Conservation (phyloP, 2,888 invertebrate genomes). For the Polydrusus pterygomalis region DNA sequence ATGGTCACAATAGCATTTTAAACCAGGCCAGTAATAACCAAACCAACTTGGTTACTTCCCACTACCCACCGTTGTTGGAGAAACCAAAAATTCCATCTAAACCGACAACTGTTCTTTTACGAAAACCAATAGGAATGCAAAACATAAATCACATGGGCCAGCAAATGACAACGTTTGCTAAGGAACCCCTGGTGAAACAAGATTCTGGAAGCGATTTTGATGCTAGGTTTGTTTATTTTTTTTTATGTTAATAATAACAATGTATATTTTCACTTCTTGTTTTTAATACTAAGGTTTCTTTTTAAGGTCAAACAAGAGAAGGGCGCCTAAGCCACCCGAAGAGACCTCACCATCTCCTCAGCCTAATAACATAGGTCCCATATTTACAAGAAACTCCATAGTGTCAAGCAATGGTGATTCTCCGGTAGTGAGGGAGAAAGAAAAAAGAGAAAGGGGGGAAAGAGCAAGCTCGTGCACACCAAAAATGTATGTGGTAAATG, state of each 20-base stretch:
- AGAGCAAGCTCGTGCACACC: conserved; percentile 79
- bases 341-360: conserved; percentile 65
- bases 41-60: neutral
- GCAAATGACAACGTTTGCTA: conserved; percentile 64
- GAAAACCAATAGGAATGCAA: conserved; percentile 60
- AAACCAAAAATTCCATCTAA: conserved; percentile 84
- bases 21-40: neutral
- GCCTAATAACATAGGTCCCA: conserved; percentile 38
- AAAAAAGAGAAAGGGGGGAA: conserved; percentile 80
- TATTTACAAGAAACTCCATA: conserved; percentile 78
- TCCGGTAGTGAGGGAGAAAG: conserved; percentile 76
- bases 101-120: conserved; percentile 72
- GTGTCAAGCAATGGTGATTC: conserved; percentile 76
- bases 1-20: conserved; percentile 68
- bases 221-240: conserved; percentile 34
- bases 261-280: neutral
- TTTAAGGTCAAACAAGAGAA: conserved; percentile 77
- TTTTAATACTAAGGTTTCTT: neutral
- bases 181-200: conserved; percentile 74
- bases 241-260: too few species aligned
- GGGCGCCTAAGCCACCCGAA: conserved; percentile 86
- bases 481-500: conserved; percentile 74
- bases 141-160: conserved; percentile 29
- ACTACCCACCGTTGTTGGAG: conserved; percentile 65
- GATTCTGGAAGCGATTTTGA: conserved; percentile 69